Conservation (phyloP, 1,140 invertebrate genomes). For the Antheraea mylitta region DNA sequence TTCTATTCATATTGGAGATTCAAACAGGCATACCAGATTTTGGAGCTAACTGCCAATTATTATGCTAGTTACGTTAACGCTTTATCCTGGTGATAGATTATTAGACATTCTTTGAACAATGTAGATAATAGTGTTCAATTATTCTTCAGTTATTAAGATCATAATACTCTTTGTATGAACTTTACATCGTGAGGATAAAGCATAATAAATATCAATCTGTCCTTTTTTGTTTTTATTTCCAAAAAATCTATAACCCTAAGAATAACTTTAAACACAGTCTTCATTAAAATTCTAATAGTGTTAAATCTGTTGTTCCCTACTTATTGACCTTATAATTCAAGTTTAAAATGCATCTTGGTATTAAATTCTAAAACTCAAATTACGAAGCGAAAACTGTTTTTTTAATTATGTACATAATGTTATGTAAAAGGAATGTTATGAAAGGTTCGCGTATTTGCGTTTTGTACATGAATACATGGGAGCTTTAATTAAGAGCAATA, state of each 20-base stretch:
- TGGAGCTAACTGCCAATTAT: neutral
- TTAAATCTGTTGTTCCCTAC: neutral
- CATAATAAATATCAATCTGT: neutral
- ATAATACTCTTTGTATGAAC: neutral
- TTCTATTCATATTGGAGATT: neutral
- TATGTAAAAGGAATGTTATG: slow-evolving; percentile 14
- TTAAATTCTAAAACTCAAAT: slow-evolving; percentile 3
- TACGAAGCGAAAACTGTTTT: neutral
- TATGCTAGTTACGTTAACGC: neutral
- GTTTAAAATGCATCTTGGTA: neutral
- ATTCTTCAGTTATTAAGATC: too few relatives aligned
- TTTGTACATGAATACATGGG: neutral
- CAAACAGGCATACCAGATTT: too few relatives aligned
- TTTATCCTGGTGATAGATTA: neutral
- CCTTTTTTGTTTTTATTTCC: neutral
- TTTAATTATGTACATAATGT: neutral
- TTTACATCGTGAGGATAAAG: neutral
- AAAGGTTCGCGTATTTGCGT: slow-evolving; percentile 7
- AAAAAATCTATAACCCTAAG: neutral
- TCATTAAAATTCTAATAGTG: neutral
- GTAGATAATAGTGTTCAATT: too few relatives aligned
- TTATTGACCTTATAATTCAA: neutral
- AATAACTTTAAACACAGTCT: neutral
- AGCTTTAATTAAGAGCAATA: slow-evolving; percentile 8
- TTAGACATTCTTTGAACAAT: neutral